Evolutionary conservation across 2,113 vertebrate genomes (phyloP).

Genomic region (Rana temporaria): DNA sequence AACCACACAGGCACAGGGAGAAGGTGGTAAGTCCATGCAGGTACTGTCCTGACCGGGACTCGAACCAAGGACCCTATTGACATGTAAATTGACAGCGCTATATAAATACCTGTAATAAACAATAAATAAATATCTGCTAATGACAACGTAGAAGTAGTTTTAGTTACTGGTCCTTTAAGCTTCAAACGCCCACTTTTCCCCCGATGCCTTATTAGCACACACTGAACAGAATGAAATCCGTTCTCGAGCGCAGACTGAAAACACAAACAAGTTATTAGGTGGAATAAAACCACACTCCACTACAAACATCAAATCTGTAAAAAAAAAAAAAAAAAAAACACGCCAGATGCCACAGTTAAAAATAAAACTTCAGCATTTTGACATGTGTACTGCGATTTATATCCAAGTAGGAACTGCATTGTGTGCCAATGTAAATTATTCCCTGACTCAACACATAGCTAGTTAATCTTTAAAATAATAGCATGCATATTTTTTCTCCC

Average conservation of each 20-base stretch:
- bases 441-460: constrained; percentile 47
- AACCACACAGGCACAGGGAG: too few species aligned
- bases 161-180: too few species aligned
- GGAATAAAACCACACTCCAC: constrained; percentile 9
- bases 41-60: too few species aligned
- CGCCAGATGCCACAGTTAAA: constrained; percentile 43
- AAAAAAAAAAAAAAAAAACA: constrained; percentile 10
- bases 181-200: constrained; percentile 9
- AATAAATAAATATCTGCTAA: too few species aligned
- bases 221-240: not conserved
- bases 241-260: constrained; percentile 12
- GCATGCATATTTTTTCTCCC: constrained; percentile 37
- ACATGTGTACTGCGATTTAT: constrained; percentile 19
- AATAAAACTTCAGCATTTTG: constrained; percentile 47
- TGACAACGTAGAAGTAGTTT: too few species aligned
- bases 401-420: constrained; percentile 32
- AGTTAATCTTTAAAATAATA: constrained; percentile 45
- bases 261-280: constrained; percentile 41
- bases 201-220: constrained; percentile 6
- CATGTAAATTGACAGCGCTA: too few species aligned
- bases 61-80: too few species aligned
- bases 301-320: constrained; percentile 20
- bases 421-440: constrained; percentile 53
- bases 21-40: too few species aligned
- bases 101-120: too few species aligned